Conservation (phyloP, 2,888 invertebrate species). For the Mactromeris polynyma region DNA sequence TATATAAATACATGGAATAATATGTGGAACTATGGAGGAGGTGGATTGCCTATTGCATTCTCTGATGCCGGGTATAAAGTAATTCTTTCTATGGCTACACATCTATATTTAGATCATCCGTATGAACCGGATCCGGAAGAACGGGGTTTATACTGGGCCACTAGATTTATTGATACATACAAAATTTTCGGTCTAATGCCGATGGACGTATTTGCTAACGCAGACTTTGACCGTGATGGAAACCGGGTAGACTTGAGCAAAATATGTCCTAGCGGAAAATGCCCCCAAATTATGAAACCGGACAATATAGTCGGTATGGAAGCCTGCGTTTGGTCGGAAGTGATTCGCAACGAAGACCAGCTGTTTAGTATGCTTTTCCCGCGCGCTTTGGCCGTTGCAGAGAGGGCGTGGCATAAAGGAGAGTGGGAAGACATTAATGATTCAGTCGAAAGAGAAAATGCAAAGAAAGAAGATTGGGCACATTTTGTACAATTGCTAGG, state of each 20-base stretch:
- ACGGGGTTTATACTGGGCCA: slow-evolving; percentile 85
- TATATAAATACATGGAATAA: slow-evolving; percentile 63
- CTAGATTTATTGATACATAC: slow-evolving; percentile 80
- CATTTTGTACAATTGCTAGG: slow-evolving; percentile 77
- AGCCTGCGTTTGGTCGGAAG: slow-evolving; percentile 83
- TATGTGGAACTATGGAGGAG: slow-evolving; percentile 42
- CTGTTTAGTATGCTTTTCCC: slow-evolving; percentile 80
- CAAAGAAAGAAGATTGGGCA: slow-evolving; percentile 74
- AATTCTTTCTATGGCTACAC: slow-evolving; percentile 79
- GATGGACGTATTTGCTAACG: slow-evolving; percentile 74
- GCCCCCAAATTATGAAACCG: slow-evolving; percentile 74
- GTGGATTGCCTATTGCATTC: slow-evolving; percentile 48
- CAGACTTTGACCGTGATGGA: slow-evolving; percentile 73
- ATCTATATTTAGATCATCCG: slow-evolving; percentile 83
- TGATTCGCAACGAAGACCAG: slow-evolving; percentile 71
- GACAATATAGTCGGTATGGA: slow-evolving; percentile 84
- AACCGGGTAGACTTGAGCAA: slow-evolving; percentile 68
- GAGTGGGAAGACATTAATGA: slow-evolving; percentile 77
- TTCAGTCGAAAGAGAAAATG: slow-evolving; percentile 32
- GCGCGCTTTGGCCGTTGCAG: slow-evolving; percentile 81
- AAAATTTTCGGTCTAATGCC: slow-evolving; percentile 81
- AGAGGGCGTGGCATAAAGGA: slow-evolving; percentile 84
- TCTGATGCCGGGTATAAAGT: slow-evolving; percentile 58
- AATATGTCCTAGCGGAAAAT: slow-evolving; percentile 73
- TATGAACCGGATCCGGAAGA: slow-evolving; percentile 83